phyloP scores from a whole-genome alignment of 1,140 invertebrate genomes.

The Leptinotarsa texana region DNA sequence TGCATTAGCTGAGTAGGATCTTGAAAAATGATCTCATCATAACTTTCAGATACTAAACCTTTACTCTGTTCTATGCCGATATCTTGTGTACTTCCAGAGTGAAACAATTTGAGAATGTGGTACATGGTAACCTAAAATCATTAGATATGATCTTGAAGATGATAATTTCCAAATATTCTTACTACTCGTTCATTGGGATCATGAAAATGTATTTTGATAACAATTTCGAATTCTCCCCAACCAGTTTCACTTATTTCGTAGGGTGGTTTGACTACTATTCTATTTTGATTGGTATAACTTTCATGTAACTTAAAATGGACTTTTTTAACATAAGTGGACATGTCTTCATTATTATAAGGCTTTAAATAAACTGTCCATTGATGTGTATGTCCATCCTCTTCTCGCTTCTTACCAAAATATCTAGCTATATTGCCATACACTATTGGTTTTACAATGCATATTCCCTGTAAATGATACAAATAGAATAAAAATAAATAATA shows the following conservation, averaged over 20 bases:
- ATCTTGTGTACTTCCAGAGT: conserved; percentile 66
- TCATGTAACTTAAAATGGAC: conserved; percentile 98
- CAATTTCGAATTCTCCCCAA: conserved; percentile 99
- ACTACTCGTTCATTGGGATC: conserved; percentile 96
- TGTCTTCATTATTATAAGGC: conserved; percentile 91
- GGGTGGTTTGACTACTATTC: conserved; percentile 91
- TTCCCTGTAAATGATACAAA: conserved; percentile 65
- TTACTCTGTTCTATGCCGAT: conserved; percentile 73
- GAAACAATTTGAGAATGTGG: conserved; percentile 95
- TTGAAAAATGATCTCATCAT: conserved; percentile 97
- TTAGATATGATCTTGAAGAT: background rate
- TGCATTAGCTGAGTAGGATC: conserved; percentile 95
- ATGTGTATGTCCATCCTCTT: conserved; percentile 98
- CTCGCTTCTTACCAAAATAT: conserved; percentile 96
- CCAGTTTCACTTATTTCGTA: conserved; percentile 98
- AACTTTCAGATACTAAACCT: conserved; percentile 88
- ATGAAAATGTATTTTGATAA: conserved; percentile 97
- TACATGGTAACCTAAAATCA: conserved; percentile 86
- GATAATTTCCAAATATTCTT: conserved; percentile 54
- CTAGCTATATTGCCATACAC: conserved; percentile 95
- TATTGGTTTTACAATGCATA: conserved; percentile 93
- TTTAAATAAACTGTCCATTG: conserved; percentile 98
- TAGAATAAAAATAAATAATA: conserved; percentile 15
- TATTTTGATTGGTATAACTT: conserved; percentile 93
- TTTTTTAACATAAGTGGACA: conserved; percentile 95